phyloP scores from a whole-genome alignment of 2,888 invertebrate genomes.

The Iphiclides podalirius region DNA sequence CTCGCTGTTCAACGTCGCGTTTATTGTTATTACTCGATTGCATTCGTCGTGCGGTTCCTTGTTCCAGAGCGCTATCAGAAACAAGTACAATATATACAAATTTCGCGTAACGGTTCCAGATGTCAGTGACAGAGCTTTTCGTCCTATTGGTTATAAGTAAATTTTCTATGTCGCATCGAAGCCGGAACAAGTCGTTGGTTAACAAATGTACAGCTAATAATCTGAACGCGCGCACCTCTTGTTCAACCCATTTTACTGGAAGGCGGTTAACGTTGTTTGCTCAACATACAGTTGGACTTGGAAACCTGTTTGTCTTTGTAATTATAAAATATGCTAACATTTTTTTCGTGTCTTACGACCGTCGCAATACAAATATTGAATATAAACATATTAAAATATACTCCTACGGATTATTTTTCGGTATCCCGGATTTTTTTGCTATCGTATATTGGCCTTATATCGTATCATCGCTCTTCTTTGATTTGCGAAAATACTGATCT shows the following conservation, averaged over 20 bases:
- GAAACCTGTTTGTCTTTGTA: constrained; percentile 19
- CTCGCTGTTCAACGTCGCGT: background rate
- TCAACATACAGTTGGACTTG: constrained; percentile 16
- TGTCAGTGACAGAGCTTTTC: too few species aligned
- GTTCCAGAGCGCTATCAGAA: too few species aligned
- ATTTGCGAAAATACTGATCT: too few species aligned
- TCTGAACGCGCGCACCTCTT: background rate
- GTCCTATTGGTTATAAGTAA: too few species aligned
- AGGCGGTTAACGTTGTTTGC: constrained; percentile 18
- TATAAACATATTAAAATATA: constrained; percentile 5
- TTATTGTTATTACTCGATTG: constrained; percentile 1
- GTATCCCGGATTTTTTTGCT: background rate
- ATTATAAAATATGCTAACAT: constrained; percentile 19
- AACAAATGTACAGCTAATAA: constrained; percentile 7
- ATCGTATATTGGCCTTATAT: background rate
- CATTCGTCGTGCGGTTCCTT: background rate
- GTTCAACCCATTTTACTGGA: constrained; percentile 15
- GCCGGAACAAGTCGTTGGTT: constrained; percentile 8
- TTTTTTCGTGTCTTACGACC: constrained; percentile 13
- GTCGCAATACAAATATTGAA: constrained; percentile 16
- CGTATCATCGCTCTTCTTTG: background rate
- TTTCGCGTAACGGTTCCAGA: too few species aligned
- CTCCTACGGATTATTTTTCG: background rate
- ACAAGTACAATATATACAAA: too few species aligned
- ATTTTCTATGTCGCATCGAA: background rate